These are phyloP conservation scores for Philypnodon macrostomus DNA, from an alignment of 2,797 vertebrate genomes.

Conservation along the genomic window DNA sequence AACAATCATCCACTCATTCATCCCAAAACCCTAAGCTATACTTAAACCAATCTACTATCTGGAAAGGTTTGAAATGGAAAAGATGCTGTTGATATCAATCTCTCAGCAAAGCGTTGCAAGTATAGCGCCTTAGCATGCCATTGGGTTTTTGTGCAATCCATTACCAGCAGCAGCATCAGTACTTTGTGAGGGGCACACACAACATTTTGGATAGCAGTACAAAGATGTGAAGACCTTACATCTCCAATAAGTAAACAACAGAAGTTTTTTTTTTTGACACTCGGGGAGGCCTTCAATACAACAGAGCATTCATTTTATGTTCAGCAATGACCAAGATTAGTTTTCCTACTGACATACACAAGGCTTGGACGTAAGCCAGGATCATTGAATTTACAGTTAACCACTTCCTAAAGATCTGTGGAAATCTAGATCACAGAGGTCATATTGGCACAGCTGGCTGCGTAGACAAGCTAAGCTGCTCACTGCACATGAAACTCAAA, in stretches of 20 bases:
- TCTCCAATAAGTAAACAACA: slow-evolving; percentile 47
- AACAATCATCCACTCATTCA: slow-evolving; percentile 44
- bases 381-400: slow-evolving; percentile 40
- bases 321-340: slow-evolving; percentile 37
- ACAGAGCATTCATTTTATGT: slow-evolving; percentile 24
- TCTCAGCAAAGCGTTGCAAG: slow-evolving; percentile 63
- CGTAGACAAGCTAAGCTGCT: slow-evolving; percentile 45
- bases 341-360: slow-evolving; percentile 27
- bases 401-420: slow-evolving; percentile 40
- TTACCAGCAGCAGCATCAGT: slow-evolving; percentile 54
- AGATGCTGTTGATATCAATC: slow-evolving; percentile 59
- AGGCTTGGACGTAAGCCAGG: slow-evolving; percentile 30
- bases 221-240: slow-evolving; percentile 29
- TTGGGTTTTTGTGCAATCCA: slow-evolving; percentile 58
- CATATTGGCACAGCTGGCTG: slow-evolving; percentile 42
- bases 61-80: slow-evolving; percentile 44
- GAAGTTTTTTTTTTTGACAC: slow-evolving; percentile 26
- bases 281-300: slow-evolving; percentile 37
- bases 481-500: slow-evolving; percentile 46
- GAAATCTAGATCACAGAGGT: slow-evolving; percentile 39
- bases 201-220: slow-evolving; percentile 27
- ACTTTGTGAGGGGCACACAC: slow-evolving; percentile 44
- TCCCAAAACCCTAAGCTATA: slow-evolving; percentile 43
- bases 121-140: slow-evolving; percentile 62
- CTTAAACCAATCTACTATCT: slow-evolving; percentile 45